Evolutionary conservation across 1,140 invertebrate species (phyloP).

Genomic region (Grapholita molesta): DNA sequence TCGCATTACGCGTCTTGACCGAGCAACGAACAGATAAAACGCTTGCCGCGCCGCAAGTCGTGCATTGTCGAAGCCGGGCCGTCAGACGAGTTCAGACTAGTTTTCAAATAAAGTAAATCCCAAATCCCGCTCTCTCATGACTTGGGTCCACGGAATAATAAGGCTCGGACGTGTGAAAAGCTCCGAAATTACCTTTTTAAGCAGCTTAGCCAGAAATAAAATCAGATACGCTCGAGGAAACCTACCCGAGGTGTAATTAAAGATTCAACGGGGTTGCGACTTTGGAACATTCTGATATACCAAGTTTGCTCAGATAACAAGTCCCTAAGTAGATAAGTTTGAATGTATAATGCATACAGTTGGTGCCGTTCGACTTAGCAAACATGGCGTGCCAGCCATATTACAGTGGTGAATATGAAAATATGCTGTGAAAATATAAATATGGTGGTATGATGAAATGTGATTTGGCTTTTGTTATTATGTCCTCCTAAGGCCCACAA

Average conservation of each 20-base stretch:
- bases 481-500: no score
- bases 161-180: constrained; percentile 2
- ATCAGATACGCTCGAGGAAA: background rate
- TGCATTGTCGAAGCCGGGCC: no score
- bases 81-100: no score
- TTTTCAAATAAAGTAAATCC: background rate
- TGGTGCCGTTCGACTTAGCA: background rate
- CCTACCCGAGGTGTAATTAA: background rate
- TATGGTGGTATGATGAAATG: no score
- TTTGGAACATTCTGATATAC: background rate
- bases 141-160: background rate
- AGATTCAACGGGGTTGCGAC: background rate
- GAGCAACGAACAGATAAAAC: no score
- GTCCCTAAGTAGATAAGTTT: background rate
- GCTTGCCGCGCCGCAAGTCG: no score
- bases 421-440: no score
- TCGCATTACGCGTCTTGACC: no score
- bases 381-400: no score
- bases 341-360: background rate
- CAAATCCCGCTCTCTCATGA: background rate
- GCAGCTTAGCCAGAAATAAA: constrained; percentile 10
- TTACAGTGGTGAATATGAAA: no score
- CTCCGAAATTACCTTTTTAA: constrained; percentile 15
- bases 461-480: no score
- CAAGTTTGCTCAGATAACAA: background rate